Percentiles rank a stretch among this genome's conserved stretches.
phyloP scores from a whole-genome alignment of 1,140 invertebrate genomes.

The Microvelia longipes region DNA sequence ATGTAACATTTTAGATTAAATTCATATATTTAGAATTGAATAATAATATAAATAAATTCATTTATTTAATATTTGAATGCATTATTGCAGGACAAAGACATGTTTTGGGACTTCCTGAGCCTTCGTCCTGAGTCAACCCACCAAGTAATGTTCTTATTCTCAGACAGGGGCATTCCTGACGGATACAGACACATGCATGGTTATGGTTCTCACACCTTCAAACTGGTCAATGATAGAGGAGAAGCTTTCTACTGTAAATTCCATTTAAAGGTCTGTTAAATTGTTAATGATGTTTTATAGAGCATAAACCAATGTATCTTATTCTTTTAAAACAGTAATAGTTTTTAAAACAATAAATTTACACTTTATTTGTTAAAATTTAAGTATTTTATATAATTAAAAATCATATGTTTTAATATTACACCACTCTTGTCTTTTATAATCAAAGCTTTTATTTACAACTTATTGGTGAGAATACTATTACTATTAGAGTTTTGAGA shows the following conservation, averaged over 20 bases:
- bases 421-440: too few relatives aligned
- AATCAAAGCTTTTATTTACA: too few relatives aligned
- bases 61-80: too few relatives aligned
- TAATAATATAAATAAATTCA: too few relatives aligned
- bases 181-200: constrained; percentile 86
- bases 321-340: neutral
- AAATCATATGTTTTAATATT: too few relatives aligned
- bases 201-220: constrained; percentile 88
- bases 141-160: constrained; percentile 71
- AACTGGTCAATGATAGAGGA: constrained; percentile 65
- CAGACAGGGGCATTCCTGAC: constrained; percentile 81
- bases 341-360: neutral
- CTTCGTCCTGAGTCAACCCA: constrained; percentile 73
- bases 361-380: too few relatives aligned
- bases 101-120: constrained; percentile 90
- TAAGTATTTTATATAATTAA: too few relatives aligned
- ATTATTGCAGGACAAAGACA: constrained; percentile 52
- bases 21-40: too few relatives aligned
- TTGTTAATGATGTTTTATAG: neutral
- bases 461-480: too few relatives aligned
- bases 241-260: constrained; percentile 78
- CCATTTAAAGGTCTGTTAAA: constrained; percentile 70
- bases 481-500: too few relatives aligned
- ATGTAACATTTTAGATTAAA: too few relatives aligned
- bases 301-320: neutral